A percentile compares a stretch with the other conserved stretches of the same genome.
Evolutionary conservation across 2,797 vertebrate genomes (phyloP).

Genomic region (Coreius guichenoti): DNA sequence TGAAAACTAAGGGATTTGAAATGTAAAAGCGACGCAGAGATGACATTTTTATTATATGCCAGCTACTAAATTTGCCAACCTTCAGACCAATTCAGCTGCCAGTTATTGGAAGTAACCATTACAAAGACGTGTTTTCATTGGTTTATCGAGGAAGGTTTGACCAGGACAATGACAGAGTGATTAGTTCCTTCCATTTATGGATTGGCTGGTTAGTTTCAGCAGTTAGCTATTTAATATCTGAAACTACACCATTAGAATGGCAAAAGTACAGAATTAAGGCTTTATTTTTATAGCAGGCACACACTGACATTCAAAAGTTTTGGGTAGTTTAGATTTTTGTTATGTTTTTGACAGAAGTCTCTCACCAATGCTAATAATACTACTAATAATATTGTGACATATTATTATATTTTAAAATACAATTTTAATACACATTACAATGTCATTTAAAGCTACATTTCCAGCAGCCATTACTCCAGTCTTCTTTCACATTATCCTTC

Average conservation of each 20-base stretch:
- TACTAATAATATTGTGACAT: not conserved
- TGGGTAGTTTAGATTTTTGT: too few relatives aligned
- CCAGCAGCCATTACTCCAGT: not conserved
- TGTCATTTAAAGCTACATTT: not conserved
- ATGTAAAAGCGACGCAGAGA: too few relatives aligned
- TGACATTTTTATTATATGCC: not conserved
- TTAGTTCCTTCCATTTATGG: not conserved
- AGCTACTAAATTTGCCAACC: not conserved
- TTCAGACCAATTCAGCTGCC: not conserved
- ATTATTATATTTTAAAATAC: not conserved
- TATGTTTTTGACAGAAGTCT: not conserved
- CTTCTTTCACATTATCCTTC: not conserved
- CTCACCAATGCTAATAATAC: not conserved
- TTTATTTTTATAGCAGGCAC: not conserved
- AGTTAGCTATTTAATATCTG: not conserved
- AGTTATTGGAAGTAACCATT: not conserved
- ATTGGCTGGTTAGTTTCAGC: not conserved
- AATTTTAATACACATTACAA: not conserved
- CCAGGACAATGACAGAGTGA: not conserved
- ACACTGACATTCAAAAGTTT: too few relatives aligned
- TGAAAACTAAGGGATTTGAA: not conserved
- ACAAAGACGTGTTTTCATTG: not conserved
- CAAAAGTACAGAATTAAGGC: not conserved
- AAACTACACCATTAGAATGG: not conserved
- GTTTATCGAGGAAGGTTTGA: not conserved